These are phyloP conservation scores for Apamea crenata DNA, from an alignment of 2,888 invertebrate genomes.

Conservation along the genomic window DNA sequence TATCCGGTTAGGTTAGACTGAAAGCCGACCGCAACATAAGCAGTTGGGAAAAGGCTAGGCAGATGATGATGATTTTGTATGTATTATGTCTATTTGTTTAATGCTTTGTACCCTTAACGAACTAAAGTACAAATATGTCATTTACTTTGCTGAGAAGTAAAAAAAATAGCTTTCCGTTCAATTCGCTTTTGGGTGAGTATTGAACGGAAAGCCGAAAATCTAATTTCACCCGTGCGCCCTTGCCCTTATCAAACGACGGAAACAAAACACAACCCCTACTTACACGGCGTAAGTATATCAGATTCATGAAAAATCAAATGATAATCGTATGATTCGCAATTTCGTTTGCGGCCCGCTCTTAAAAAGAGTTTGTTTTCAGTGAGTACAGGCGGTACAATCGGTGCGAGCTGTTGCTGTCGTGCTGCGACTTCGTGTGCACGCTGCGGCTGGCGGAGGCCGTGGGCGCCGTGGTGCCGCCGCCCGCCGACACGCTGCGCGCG, in stretches of 20 bases:
- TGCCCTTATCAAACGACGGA: neutral
- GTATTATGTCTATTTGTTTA: neutral
- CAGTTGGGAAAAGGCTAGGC: too few relatives aligned
- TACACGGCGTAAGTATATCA: neutral
- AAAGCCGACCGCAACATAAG: too few relatives aligned
- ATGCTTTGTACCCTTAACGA: neutral
- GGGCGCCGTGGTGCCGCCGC: constrained; percentile 73
- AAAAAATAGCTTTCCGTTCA: neutral
- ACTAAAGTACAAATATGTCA: too few relatives aligned
- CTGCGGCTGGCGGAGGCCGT: constrained; percentile 72
- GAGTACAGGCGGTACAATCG: constrained; percentile 79
- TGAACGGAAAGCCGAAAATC: neutral
- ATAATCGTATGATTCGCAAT: neutral
- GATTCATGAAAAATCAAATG: neutral
- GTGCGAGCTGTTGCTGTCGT: constrained; percentile 86
- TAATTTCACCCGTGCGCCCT: neutral
- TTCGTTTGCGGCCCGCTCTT: neutral
- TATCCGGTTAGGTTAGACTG: too few relatives aligned
- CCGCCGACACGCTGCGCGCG: constrained; percentile 80
- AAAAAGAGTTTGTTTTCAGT: constrained; percentile 61
- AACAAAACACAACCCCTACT: neutral
- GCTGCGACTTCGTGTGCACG: constrained; percentile 89
- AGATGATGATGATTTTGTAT: too few relatives aligned
- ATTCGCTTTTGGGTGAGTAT: neutral
- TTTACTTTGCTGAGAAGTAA: too few relatives aligned